Evolutionary conservation across 2,797 vertebrate genomes (phyloP).

Genomic region (Lateolabrax maculatus): DNA sequence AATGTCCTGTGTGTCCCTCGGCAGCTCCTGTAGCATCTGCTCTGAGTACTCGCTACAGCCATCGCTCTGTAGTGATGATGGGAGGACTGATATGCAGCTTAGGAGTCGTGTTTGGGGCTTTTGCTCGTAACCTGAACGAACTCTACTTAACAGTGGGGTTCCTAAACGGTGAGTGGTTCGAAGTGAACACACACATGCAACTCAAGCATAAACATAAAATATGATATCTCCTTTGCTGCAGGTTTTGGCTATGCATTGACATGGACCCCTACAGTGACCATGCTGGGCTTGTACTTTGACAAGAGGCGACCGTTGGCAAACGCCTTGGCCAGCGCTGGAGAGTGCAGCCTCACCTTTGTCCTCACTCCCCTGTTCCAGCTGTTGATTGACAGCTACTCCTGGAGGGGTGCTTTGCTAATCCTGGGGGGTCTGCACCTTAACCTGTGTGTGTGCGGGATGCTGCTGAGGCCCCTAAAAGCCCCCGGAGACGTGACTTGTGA

Average conservation of each 20-base stretch:
- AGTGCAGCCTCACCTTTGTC: conserved; percentile 88
- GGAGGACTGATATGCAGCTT: conserved; percentile 78
- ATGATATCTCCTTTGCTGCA: conserved; percentile 32
- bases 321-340: conserved; percentile 85
- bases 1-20: conserved; percentile 44
- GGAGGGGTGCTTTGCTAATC: conserved; percentile 87
- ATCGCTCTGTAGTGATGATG: conserved; percentile 71
- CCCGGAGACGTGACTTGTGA: conserved; percentile 25
- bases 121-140: conserved; percentile 67
- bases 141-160: conserved; percentile 79
- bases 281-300: conserved; percentile 84
- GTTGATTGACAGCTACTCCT: conserved; percentile 85
- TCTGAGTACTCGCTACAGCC: conserved; percentile 69
- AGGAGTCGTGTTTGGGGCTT: conserved; percentile 69
- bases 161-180: conserved; percentile 67
- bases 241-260: conserved; percentile 78
- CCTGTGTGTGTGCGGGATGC: conserved; percentile 85
- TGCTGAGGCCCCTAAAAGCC: conserved; percentile 81
- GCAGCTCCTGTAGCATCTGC: conserved; percentile 76
- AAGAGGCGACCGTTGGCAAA: conserved; percentile 84
- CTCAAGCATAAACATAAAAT: neutral
- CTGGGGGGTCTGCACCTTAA: conserved; percentile 87
- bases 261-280: conserved; percentile 80
- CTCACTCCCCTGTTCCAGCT: conserved; percentile 89
- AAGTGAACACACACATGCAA: conserved; percentile 10